Evolutionary conservation across 1,140 invertebrate genomes (phyloP).

Genomic region (Caligus rogercresseyi): DNA sequence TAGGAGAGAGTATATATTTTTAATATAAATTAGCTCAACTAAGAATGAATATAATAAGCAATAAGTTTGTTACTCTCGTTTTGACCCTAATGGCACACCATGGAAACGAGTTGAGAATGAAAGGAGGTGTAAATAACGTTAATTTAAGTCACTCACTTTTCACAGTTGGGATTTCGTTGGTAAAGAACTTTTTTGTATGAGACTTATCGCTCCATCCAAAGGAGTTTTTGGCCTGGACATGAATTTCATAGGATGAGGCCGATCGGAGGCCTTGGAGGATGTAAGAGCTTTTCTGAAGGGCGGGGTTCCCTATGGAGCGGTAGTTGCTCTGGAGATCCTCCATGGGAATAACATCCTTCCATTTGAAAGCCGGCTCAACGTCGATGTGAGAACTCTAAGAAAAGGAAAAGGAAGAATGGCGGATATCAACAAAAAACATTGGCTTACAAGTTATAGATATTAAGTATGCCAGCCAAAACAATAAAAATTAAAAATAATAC

Average conservation of each 20-base stretch:
- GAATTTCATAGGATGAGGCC: background rate
- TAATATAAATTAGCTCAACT: background rate
- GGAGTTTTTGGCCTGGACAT: conserved; percentile 10
- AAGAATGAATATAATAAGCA: background rate
- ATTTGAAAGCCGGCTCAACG: background rate
- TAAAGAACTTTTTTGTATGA: background rate
- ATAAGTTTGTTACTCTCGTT: background rate
- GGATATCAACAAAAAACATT: no score
- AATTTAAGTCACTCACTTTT: no score
- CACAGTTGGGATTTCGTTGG: background rate
- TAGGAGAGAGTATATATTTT: background rate
- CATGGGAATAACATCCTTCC: background rate
- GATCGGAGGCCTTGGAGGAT: background rate
- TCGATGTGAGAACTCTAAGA: background rate
- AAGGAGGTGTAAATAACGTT: no score
- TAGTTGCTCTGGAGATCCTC: background rate
- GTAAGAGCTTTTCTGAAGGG: background rate
- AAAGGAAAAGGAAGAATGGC: no score
- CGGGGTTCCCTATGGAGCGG: background rate
- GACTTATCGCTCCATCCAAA: conserved; percentile 10
- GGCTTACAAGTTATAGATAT: no score
- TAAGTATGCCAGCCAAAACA: no score
- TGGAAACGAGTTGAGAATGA: no score
- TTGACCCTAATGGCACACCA: background rate
- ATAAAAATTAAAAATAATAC: no score